Conservation (phyloP, 2,113 vertebrate genomes). For the Talpa occidentalis region DNA sequence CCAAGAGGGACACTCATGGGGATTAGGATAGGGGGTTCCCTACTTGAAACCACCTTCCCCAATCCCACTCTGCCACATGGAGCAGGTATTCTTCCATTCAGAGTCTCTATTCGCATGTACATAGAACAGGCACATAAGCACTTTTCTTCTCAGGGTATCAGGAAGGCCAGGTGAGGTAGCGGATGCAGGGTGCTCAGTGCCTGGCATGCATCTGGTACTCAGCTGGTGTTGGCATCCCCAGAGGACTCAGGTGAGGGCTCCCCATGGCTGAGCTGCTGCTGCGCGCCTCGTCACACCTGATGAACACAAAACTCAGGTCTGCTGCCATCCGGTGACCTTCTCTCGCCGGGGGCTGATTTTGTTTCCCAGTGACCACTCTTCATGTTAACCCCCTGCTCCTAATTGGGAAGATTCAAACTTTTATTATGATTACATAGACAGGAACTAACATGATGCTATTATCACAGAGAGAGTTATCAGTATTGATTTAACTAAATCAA, state of each 20-base stretch:
- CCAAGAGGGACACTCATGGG: not conserved
- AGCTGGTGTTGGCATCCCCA: not conserved
- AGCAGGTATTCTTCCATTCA: not conserved
- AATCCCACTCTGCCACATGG: not conserved
- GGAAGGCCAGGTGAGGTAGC: not conserved
- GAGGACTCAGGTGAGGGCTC: not conserved
- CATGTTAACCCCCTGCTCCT: not conserved
- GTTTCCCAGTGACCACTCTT: not conserved
- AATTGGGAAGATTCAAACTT: not conserved
- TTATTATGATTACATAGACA: not conserved
- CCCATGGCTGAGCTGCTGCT: too few species aligned
- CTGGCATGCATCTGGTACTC: not conserved
- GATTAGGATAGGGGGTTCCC: not conserved
- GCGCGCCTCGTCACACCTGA: not conserved
- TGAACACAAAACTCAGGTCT: not conserved
- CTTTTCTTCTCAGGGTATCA: not conserved
- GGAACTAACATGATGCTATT: not conserved
- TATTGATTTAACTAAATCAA: slow-evolving; percentile 31
- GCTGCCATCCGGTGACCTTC: not conserved
- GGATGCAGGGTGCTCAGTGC: not conserved
- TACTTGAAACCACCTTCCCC: not conserved
- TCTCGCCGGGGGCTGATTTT: not conserved
- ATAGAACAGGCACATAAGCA: not conserved
- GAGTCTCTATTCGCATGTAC: not conserved
- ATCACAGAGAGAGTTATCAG: not conserved